These are phyloP conservation scores for Trachythela sp. DNA, from an alignment of 64 coral and sea anemone genomes.

Conservation along the genomic window DNA sequence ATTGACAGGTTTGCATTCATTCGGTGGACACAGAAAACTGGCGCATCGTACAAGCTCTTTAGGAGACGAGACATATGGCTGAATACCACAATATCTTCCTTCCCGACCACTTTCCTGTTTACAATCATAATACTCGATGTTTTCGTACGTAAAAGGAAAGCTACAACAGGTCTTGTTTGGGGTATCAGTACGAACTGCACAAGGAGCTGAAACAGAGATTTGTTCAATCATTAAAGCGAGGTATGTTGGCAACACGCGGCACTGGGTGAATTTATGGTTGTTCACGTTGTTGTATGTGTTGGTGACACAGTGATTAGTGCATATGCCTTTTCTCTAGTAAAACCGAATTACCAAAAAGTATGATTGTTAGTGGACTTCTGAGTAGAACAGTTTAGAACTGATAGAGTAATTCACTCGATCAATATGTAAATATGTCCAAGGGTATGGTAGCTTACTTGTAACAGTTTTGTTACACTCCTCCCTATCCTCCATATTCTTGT, in stretches of 20 bases:
- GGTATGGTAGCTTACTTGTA: too few relatives aligned
- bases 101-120: neutral
- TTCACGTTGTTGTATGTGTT: too few relatives aligned
- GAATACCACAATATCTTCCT: neutral
- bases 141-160: neutral
- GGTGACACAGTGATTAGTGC: too few relatives aligned
- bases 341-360: neutral
- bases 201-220: neutral
- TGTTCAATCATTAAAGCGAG: neutral
- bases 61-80: neutral
- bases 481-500: neutral
- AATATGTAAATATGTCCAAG: too few relatives aligned
- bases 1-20: conserved; percentile 26
- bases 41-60: neutral
- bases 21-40: neutral
- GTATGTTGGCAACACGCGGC: neutral
- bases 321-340: neutral
- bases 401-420: too few relatives aligned
- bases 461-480: neutral
- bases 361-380: too few relatives aligned
- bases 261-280: too few relatives aligned
- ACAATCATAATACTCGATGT: neutral
- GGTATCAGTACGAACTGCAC: neutral
- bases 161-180: conserved; percentile 5
- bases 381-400: too few relatives aligned